Conservation (phyloP, 2,113 vertebrate species). For the Tyrannus savana region DNA sequence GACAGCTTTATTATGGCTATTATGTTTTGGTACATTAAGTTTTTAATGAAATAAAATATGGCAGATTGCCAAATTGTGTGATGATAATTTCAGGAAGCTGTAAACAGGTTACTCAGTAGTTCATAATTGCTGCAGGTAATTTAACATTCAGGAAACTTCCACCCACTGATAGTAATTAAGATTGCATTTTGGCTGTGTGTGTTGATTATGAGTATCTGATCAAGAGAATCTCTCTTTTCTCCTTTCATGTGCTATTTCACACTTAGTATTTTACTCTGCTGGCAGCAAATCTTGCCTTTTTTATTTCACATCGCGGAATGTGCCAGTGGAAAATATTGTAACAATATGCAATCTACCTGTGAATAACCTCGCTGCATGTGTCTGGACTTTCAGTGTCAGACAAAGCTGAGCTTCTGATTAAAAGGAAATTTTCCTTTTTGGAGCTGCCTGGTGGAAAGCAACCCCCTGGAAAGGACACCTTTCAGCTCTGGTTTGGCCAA, state of each 20-base stretch:
- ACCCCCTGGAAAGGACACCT: neutral
- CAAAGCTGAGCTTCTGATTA: neutral
- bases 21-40: constrained; percentile 46
- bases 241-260: neutral
- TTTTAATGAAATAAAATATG: constrained; percentile 65
- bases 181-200: neutral
- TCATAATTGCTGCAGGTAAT: constrained; percentile 64
- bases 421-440: neutral
- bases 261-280: neutral
- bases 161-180: constrained; percentile 61
- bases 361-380: neutral
- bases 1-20: constrained; percentile 59
- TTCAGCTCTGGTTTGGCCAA: neutral
- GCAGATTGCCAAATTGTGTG: constrained; percentile 59
- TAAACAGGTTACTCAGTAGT: constrained; percentile 56
- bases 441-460: neutral
- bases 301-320: neutral
- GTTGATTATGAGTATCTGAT: constrained; percentile 48
- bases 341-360: neutral
- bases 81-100: constrained; percentile 63
- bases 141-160: constrained; percentile 60
- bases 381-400: neutral
- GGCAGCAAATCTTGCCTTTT: constrained; percentile 6
- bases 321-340: neutral
- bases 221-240: neutral